Evolutionary conservation across 2,113 vertebrate genomes (phyloP).

Genomic region (Octodon degus): DNA sequence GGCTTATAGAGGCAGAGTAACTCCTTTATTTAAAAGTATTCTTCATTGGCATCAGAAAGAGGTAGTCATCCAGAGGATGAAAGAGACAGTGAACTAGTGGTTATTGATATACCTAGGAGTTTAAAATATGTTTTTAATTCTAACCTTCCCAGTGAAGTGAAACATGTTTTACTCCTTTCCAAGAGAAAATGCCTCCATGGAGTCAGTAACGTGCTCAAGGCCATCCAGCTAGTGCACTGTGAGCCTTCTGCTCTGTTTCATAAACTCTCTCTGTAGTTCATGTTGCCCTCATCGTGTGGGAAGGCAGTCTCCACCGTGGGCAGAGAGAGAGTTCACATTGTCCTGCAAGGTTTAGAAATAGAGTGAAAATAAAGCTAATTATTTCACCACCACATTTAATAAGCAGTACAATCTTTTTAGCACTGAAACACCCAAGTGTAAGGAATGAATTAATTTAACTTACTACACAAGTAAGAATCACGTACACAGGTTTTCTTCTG

Average conservation of each 20-base stretch:
- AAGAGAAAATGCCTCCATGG: neutral
- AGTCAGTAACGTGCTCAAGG: constrained; percentile 38
- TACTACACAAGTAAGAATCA: neutral
- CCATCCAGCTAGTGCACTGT: neutral
- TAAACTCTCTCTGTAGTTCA: neutral
- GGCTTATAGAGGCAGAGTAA: neutral
- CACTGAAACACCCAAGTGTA: neutral
- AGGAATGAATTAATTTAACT: neutral
- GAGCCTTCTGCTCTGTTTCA: constrained; percentile 8
- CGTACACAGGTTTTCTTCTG: neutral
- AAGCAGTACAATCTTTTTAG: constrained; percentile 16
- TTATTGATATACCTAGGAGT: constrained; percentile 28
- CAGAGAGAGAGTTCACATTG: neutral
- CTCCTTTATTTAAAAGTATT: constrained; percentile 10
- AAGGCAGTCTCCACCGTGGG: neutral
- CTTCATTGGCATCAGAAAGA: neutral
- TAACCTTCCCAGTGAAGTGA: neutral
- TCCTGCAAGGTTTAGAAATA: neutral
- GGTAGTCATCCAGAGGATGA: constrained; percentile 40
- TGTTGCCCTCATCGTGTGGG: neutral
- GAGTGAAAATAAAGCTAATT: neutral
- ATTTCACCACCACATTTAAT: neutral
- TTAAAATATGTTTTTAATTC: constrained; percentile 57
- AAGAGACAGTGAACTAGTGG: constrained; percentile 12
- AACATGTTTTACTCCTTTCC: neutral